A percentile compares a stretch with the other conserved stretches of the same genome.
Conservation (phyloP, 2,797 vertebrate species). For the Glossophaga mutica region DNA sequence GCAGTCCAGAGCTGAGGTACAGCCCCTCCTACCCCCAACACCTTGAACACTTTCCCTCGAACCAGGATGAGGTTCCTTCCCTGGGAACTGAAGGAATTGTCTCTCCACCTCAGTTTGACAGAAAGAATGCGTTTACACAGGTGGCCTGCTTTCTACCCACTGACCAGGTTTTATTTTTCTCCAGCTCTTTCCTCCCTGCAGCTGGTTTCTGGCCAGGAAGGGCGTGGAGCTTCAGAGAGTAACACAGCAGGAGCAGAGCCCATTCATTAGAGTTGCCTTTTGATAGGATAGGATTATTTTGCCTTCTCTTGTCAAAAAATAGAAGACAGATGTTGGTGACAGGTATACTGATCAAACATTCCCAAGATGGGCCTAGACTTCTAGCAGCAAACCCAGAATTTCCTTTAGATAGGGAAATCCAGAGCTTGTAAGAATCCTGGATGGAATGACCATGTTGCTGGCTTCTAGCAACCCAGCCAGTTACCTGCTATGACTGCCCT, state of each 20-base stretch:
- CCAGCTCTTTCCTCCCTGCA: neutral
- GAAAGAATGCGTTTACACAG: neutral
- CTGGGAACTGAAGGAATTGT: neutral
- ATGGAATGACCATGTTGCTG: neutral
- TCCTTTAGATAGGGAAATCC: neutral
- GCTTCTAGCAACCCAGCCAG: accelerated
- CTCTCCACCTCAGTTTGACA: neutral
- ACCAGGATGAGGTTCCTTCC: neutral
- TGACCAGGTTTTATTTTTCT: neutral
- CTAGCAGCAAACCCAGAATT: neutral
- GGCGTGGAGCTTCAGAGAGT: neutral
- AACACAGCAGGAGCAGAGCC: neutral
- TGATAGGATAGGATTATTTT: slow-evolving; percentile 30
- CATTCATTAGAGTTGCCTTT: slow-evolving; percentile 14
- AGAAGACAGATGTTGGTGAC: neutral
- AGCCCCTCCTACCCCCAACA: neutral
- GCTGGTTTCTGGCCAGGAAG: neutral
- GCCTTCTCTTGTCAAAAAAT: slow-evolving; percentile 39
- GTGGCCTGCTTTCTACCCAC: neutral
- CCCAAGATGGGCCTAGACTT: neutral
- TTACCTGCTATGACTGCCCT: neutral
- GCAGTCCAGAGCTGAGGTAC: neutral
- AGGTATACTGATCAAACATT: slow-evolving; percentile 6
- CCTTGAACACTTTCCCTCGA: neutral
- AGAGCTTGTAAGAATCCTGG: neutral